Percentiles rank a stretch among this genome's conserved stretches.
Conservation (phyloP, 2,113 vertebrate genomes). For the Pygoscelis adeliae region DNA sequence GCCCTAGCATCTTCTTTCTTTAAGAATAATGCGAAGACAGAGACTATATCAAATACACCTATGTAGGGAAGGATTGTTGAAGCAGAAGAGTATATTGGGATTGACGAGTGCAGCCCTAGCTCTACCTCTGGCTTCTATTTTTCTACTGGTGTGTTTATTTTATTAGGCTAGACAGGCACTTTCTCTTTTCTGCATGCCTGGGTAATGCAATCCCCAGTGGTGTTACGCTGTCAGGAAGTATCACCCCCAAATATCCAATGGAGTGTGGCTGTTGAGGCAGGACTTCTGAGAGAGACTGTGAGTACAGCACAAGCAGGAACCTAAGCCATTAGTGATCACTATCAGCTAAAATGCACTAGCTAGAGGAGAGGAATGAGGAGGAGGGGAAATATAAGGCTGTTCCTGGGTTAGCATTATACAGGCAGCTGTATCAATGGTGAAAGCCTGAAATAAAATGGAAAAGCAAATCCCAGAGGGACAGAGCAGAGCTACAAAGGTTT, state of each 20-base stretch:
- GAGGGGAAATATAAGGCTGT: background rate
- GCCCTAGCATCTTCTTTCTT: background rate
- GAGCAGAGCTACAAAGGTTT: background rate
- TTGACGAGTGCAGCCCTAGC: background rate
- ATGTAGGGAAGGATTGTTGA: background rate
- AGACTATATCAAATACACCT: background rate
- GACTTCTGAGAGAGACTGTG: background rate
- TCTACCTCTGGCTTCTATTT: background rate
- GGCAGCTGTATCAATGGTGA: background rate
- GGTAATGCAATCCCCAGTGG: conserved; percentile 46
- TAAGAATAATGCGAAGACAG: background rate
- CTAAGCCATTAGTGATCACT: background rate
- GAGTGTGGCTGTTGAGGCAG: background rate
- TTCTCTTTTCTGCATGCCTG: conserved; percentile 44
- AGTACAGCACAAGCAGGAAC: background rate
- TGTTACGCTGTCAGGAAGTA: conserved; percentile 34
- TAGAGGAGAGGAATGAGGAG: background rate
- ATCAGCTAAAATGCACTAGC: background rate
- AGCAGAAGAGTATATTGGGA: background rate
- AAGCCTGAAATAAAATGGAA: background rate
- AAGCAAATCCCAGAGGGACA: background rate
- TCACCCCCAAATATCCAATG: conserved; percentile 4
- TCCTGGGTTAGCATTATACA: background rate
- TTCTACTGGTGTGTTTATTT: background rate
- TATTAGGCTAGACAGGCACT: conserved; percentile 33